Evolutionary conservation across 2,113 vertebrate species (phyloP).

Genomic region (Callipepla squamata): DNA sequence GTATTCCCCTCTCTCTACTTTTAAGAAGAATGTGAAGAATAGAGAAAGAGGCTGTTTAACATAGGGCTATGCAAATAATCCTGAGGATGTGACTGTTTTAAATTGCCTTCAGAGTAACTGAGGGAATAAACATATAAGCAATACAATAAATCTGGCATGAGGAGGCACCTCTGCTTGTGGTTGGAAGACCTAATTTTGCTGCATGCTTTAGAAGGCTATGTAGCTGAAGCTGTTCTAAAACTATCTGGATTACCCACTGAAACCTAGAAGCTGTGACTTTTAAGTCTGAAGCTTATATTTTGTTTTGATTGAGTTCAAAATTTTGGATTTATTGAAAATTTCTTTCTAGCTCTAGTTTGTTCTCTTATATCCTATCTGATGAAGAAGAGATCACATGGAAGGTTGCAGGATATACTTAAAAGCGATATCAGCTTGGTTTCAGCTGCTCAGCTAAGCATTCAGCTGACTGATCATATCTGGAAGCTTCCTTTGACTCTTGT

Average conservation of each 20-base stretch:
- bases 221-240: neutral
- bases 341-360: neutral
- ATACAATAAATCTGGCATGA: neutral
- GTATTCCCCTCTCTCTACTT: neutral
- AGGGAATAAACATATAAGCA: neutral
- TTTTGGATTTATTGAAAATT: neutral
- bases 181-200: neutral
- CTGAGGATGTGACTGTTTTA: neutral
- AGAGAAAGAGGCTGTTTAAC: neutral
- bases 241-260: neutral
- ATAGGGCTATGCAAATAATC: neutral
- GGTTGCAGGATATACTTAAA: neutral
- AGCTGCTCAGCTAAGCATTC: neutral
- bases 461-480: neutral
- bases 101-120: neutral
- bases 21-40: neutral
- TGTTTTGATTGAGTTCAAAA: neutral
- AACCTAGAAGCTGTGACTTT: neutral
- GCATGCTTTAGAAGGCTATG: accelerated
- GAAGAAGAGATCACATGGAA: neutral
- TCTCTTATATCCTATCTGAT: neutral
- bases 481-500: neutral
- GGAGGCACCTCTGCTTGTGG: neutral
- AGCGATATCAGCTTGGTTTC: neutral
- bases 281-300: neutral